phyloP scores from a whole-genome alignment of 2,113 vertebrate genomes.

The Empidonax traillii region DNA sequence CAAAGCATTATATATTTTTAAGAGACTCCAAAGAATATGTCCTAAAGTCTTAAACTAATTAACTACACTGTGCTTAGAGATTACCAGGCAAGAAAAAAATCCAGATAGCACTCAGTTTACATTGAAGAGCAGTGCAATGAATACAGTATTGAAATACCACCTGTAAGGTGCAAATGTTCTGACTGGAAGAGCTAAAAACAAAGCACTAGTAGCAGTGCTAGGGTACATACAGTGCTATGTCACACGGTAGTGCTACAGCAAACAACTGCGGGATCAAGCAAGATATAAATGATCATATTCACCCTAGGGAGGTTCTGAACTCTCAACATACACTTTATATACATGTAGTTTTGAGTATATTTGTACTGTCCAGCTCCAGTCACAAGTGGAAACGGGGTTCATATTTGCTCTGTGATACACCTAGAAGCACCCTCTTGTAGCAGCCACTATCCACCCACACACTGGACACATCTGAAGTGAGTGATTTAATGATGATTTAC shows the following conservation, averaged over 20 bases:
- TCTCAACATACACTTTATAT: not conserved
- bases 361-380: not conserved
- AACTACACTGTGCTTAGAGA: not conserved
- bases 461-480: not conserved
- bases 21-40: not conserved
- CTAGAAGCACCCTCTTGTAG: not conserved
- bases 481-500: not conserved
- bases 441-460: not conserved
- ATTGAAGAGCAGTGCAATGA: not conserved
- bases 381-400: not conserved
- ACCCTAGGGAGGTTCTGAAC: not conserved
- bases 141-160: not conserved
- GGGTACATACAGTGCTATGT: too few relatives aligned
- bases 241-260: not conserved
- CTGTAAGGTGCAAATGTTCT: not conserved
- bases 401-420: not conserved
- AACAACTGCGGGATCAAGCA: not conserved
- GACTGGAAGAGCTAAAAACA: not conserved
- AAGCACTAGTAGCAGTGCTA: not conserved
- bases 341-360: not conserved
- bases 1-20: not conserved
- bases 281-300: accelerated
- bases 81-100: not conserved
- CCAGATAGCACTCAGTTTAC: constrained; percentile 13
- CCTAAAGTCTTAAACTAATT: not conserved